Base-by-base conservation (phyloP, 1,140 invertebrate species). In the Leucophenga varia region DNA sequence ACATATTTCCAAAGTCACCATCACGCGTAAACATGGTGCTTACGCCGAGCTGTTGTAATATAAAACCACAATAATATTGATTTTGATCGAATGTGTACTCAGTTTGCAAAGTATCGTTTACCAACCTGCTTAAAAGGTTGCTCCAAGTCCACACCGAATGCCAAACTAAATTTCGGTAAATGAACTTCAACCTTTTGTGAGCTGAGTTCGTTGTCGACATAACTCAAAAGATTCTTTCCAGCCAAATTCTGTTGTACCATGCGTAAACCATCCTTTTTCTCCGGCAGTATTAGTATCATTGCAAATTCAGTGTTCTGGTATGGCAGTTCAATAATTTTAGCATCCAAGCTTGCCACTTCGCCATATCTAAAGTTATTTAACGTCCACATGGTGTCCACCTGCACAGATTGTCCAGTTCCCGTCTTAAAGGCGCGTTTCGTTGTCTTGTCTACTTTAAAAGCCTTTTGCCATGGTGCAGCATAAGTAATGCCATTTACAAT, bases 121-220 rank as follows among this genome's bases (percentile, higher is more conserved):
- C 43, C 64, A 51, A 84, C 83, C 69, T 80, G 60, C 41, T 65
- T 34, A 34, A 88, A 76, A 13, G 78, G 55, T 3, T 77, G 47
- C 22, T 76, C 78, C 13, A 88, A 58, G 21, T 82, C 52, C 0
- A 81, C 59, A 19, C 59, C 68, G n/a, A 76, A 78, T 57, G 82
- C 79, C 3, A 84, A 78, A 54, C 81, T 81, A 55, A 88, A 86
- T 60, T 82, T 82, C 6, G 86, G 86, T 30, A 88, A 43, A 13
- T 55, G 70, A 2, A 88, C 53, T 12, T 77, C 54, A 3, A 85
- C 76, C 7, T 61, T 61, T 0, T 63, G 50, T 12, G 45, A 22
- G 17, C 75, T 73, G 20, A 58, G 55, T 0, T 72, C 50, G 1
- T 61, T 37, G 25, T 49, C 52, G 9, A 72, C 41, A 19, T 64